Evolutionary conservation across 2,888 invertebrate species (phyloP).

Genomic region (Mechanitis messenoides): DNA sequence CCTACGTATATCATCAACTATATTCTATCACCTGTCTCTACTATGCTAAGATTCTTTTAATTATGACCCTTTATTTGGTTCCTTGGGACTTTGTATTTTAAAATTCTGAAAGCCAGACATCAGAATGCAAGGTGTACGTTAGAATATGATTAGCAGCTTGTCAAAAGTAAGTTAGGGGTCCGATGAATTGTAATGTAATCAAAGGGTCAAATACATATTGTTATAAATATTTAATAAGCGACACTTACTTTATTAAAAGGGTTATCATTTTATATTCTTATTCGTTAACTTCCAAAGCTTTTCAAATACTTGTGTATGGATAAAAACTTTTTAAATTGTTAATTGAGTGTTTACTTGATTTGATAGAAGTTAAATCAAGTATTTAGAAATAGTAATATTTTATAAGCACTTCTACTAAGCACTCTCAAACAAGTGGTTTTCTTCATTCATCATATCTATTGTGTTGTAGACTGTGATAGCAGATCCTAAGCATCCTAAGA

Average conservation of each 20-base stretch:
- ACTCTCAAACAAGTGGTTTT: too few relatives aligned
- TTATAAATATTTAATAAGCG: slow-evolving; percentile 42
- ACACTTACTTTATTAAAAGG: slow-evolving; percentile 10
- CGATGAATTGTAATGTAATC: slow-evolving; percentile 68
- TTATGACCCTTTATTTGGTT: slow-evolving; percentile 49
- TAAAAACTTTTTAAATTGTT: background rate
- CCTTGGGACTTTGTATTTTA: slow-evolving; percentile 56
- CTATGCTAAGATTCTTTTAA: slow-evolving; percentile 56
- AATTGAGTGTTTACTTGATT: background rate
- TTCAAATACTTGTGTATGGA: background rate
- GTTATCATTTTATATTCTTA: slow-evolving; percentile 1
- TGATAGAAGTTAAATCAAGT: too few relatives aligned
- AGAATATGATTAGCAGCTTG: slow-evolving; percentile 77
- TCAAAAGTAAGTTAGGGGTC: slow-evolving; percentile 67
- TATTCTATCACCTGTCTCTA: slow-evolving; percentile 40
- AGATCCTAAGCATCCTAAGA: too few relatives aligned
- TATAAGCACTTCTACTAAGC: too few relatives aligned
- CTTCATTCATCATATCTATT: too few relatives aligned
- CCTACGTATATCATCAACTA: background rate
- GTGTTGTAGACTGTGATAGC: too few relatives aligned
- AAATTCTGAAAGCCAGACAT: slow-evolving; percentile 62
- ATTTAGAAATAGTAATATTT: too few relatives aligned
- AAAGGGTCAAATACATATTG: slow-evolving; percentile 57
- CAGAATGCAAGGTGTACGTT: slow-evolving; percentile 68
- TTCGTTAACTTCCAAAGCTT: background rate